A percentile compares a stretch with the other conserved stretches of the same genome.
These are phyloP conservation scores for Drosophila mayri DNA, from an alignment of 1,140 invertebrate genomes.

Conservation along the genomic window DNA sequence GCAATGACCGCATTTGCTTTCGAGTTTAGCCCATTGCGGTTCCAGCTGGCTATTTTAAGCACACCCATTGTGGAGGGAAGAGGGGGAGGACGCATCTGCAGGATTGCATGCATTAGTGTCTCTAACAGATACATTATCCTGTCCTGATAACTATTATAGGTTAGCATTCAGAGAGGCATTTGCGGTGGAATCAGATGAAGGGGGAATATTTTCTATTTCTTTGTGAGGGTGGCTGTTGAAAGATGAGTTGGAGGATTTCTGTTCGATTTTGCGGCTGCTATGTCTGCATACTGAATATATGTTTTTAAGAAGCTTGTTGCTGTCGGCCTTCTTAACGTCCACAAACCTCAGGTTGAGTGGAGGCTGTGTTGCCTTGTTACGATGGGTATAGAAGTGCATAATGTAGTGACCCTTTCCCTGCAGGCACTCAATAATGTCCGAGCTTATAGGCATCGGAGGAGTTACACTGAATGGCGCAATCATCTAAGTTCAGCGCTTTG, in stretches of 20 bases:
- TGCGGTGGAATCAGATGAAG: neutral
- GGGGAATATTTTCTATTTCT: too few relatives aligned
- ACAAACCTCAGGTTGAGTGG: neutral
- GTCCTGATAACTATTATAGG: neutral
- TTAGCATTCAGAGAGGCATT: conserved; percentile 1
- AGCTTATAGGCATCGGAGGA: too few relatives aligned
- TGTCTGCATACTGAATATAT: too few relatives aligned
- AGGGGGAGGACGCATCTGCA: neutral
- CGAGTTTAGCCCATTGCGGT: too few relatives aligned
- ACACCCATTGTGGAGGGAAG: conserved; percentile 6
- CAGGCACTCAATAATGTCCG: too few relatives aligned
- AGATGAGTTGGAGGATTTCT: neutral
- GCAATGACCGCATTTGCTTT: neutral
- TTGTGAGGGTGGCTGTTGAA: too few relatives aligned
- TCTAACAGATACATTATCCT: neutral
- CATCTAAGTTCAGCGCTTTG: too few relatives aligned
- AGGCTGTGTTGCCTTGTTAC: conserved; percentile 1
- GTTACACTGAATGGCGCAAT: too few relatives aligned
- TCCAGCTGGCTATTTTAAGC: neutral
- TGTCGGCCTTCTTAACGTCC: neutral
- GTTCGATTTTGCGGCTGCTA: conserved; percentile 1
- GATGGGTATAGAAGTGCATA: neutral
- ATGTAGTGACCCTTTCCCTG: too few relatives aligned
- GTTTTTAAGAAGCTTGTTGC: neutral
- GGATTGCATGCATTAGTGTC: neutral